Base-by-base conservation (phyloP, 2,888 invertebrate genomes). In the Cantharis rustica region DNA sequence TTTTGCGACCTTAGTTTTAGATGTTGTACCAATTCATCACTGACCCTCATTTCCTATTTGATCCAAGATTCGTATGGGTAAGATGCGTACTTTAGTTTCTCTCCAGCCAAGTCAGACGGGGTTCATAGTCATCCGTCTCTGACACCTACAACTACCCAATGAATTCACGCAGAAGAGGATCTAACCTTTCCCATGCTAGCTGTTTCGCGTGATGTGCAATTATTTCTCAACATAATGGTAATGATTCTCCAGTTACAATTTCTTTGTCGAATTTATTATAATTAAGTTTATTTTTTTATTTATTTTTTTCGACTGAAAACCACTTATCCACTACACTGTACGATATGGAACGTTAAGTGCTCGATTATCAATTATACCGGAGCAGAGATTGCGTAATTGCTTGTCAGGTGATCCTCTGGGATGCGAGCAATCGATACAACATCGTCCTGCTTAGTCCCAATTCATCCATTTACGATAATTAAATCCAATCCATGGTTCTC, bases 361-460 rank as follows among this genome's bases (percentile, higher is more conserved):
- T 89, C 87, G 86, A 87, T 87, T 90, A 91, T 90, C 90, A 90
- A 91, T 91, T 91, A 77, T 73, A 90, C 89, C 89, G 89, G 88
- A 87, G 87, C 88, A 88, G 86, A 89, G 90, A 90, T 90, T 89
- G 89, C 88, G 89, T 90, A 90, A 91, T 91, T 90, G 90, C 90
- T 90, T 89, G 89, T 86, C 87, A 86, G 87, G 86, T 90, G 89
- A 90, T 87, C 87, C 86, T 86, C 81, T 75, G 85, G 86, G 87
- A 86, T 85, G 82, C 84, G 83, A 82, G 83, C 85, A 84, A 87
- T 87, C 87, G 86, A 87, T 85, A 85, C 82, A 83, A 85, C 86
- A 86, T 84, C 83, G 84, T 82, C 81, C 83, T 84, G 84, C 82
- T 83, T 84, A 83, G 81, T 83, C 83, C 79, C 82, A 79, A 84